phyloP scores from a whole-genome alignment of 2,113 vertebrate genomes.

The Lagopus leucura region DNA sequence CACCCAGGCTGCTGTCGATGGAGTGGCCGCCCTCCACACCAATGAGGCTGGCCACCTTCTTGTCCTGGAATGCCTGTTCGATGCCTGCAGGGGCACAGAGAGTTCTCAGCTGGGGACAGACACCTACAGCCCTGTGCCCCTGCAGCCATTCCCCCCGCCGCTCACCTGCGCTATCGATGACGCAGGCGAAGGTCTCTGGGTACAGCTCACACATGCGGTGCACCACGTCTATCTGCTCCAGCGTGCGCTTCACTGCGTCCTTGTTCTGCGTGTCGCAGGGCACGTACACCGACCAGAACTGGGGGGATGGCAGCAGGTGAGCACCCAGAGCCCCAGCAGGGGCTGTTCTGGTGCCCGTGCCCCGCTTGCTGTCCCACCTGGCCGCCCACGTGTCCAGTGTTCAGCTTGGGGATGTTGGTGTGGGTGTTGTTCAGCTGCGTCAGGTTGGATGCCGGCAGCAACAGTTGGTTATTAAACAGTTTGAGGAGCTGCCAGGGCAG shows the following conservation, averaged over 20 bases:
- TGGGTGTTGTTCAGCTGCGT: slow-evolving; percentile 80
- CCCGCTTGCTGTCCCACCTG: slow-evolving; percentile 77
- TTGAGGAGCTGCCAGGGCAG: slow-evolving; percentile 89
- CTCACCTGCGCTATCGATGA: slow-evolving; percentile 78
- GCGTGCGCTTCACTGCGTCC: slow-evolving; percentile 87
- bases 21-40: slow-evolving; percentile 95
- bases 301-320: fast-evolving
- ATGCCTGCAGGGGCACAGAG: slow-evolving; percentile 72
- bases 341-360: fast-evolving
- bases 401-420: slow-evolving; percentile 93
- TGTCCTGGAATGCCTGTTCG: slow-evolving; percentile 60
- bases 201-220: slow-evolving; percentile 89
- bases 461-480: slow-evolving; percentile 86
- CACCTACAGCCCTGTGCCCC: fast-evolving
- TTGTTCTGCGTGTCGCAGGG: slow-evolving; percentile 90
- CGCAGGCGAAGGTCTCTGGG: slow-evolving; percentile 83
- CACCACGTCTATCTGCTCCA: slow-evolving; percentile 95
- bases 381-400: slow-evolving; percentile 82
- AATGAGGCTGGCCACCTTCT: slow-evolving; percentile 89
- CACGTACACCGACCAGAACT: slow-evolving; percentile 94
- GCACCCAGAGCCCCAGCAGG: fast-evolving
- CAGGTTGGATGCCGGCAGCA: slow-evolving; percentile 77
- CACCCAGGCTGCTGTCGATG: slow-evolving; percentile 91
- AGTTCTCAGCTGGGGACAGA: fast-evolving
- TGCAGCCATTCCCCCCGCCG: fast-evolving